Evolutionary conservation across 2,113 vertebrate genomes (phyloP).

Genomic region (Pachypanchax playfairii): DNA sequence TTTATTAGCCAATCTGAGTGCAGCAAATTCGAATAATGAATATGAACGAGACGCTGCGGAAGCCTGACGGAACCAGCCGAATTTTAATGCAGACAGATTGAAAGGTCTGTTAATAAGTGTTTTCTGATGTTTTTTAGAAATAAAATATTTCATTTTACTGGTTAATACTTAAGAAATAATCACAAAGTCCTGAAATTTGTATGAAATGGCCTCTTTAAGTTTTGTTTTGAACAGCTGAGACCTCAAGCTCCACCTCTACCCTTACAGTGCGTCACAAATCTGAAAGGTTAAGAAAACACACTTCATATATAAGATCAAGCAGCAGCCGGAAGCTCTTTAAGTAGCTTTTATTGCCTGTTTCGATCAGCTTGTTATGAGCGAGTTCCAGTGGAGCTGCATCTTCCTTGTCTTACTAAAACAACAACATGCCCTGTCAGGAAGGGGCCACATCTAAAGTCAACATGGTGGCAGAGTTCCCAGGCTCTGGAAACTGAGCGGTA

Average conservation of each 20-base stretch:
- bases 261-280: not conserved
- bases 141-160: too few relatives aligned
- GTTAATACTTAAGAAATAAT: too few relatives aligned
- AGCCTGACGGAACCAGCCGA: too few relatives aligned
- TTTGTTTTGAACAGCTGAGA: not conserved
- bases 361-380: constrained; percentile 28
- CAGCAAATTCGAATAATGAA: too few relatives aligned
- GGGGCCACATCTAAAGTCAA: constrained; percentile 69
- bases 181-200: too few relatives aligned
- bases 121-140: too few relatives aligned
- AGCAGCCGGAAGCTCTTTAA: constrained; percentile 10
- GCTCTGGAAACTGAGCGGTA: constrained; percentile 50
- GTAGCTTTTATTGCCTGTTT: constrained; percentile 12
- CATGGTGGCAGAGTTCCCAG: constrained; percentile 67
- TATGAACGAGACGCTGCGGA: too few relatives aligned
- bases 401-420: constrained; percentile 61
- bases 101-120: too few relatives aligned
- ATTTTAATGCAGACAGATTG: too few relatives aligned
- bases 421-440: constrained; percentile 50
- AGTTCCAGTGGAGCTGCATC: constrained; percentile 51
- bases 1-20: too few relatives aligned
- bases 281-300: not conserved
- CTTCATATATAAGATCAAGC: constrained; percentile 20
- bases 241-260: not conserved
- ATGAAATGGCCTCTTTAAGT: too few relatives aligned